Percentiles rank a stretch among this genome's conserved stretches.
Conservation (phyloP, 2,113 vertebrate genomes). For the Sciurus niger region DNA sequence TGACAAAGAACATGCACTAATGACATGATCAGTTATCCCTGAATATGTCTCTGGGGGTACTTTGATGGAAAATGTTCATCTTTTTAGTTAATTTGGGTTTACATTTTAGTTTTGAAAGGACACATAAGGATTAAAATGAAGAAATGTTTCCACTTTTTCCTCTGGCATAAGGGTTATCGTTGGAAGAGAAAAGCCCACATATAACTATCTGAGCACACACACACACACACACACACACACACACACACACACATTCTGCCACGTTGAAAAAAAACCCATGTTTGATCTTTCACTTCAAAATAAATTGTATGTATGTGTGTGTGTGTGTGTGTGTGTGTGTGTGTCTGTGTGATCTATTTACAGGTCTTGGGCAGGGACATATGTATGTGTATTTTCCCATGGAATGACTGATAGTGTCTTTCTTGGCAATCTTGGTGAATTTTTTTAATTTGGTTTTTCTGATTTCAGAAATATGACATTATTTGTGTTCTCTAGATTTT, state of each 20-base stretch:
- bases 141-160: not conserved
- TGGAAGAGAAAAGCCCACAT: not conserved
- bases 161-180: not conserved
- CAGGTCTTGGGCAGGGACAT: not conserved
- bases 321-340: not conserved
- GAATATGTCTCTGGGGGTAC: conserved; percentile 14
- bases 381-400: not conserved
- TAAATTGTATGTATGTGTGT: not conserved
- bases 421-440: not conserved
- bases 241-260: too few species aligned
- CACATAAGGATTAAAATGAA: conserved; percentile 25
- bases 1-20: not conserved
- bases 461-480: conserved; percentile 31
- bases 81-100: conserved; percentile 19
- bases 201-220: not conserved
- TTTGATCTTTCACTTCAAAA: conserved; percentile 8
- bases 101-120: conserved; percentile 54
- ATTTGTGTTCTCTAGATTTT: conserved; percentile 45
- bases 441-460: conserved; percentile 63
- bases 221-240: too few species aligned
- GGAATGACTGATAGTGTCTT: not conserved
- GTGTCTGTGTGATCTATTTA: not conserved
- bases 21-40: not conserved
- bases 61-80: not conserved
- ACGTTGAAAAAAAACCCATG: too few species aligned